phyloP scores from a whole-genome alignment of 2,797 vertebrate genomes.

The Sebastes baramenuke region DNA sequence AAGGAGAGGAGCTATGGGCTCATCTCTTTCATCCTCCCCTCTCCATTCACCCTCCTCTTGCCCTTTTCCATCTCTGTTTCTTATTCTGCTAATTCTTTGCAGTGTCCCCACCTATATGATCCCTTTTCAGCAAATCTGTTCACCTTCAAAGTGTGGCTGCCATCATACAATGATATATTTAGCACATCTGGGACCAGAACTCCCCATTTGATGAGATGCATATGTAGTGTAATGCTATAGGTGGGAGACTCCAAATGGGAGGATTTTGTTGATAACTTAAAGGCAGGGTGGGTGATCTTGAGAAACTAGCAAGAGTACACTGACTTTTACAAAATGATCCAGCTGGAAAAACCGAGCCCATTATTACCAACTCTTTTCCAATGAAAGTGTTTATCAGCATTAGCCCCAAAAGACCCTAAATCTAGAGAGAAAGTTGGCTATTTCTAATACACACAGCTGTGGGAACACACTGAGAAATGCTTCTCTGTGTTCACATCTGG shows the following conservation, averaged over 20 bases:
- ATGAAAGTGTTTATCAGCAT: too few species aligned
- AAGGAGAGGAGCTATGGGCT: slow-evolving; percentile 36
- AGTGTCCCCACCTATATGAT: not conserved
- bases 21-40: slow-evolving; percentile 33
- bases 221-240: not conserved
- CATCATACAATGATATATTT: not conserved
- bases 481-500: slow-evolving; percentile 11
- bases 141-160: not conserved
- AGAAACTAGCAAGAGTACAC: too few species aligned
- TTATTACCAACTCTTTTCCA: too few species aligned
- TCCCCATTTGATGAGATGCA: not conserved
- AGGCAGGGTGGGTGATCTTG: too few species aligned
- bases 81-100: slow-evolving; percentile 14
- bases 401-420: too few species aligned
- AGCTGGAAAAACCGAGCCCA: too few species aligned
- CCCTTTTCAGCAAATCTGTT: not conserved
- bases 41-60: not conserved
- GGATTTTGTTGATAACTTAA: not conserved
- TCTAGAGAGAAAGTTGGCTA: too few species aligned
- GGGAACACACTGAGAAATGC: not conserved
- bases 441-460: not conserved
- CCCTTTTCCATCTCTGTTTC: not conserved
- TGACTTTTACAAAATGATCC: too few species aligned
- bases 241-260: not conserved
- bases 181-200: not conserved